Conservation (phyloP, 2,797 vertebrate species). For the Cryptoblepharus egeriae region DNA sequence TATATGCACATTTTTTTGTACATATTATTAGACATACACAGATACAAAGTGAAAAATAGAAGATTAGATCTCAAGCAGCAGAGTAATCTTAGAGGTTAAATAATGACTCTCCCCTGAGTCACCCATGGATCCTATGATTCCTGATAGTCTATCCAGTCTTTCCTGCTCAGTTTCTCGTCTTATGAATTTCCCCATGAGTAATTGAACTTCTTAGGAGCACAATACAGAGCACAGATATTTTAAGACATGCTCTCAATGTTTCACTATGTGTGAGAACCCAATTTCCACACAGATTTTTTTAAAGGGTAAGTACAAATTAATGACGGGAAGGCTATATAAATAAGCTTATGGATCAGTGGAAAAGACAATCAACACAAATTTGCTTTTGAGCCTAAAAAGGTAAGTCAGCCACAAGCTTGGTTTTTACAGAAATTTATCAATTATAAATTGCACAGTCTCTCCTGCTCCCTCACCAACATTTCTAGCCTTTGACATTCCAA, state of each 20-base stretch:
- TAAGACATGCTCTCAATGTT: conserved; percentile 57
- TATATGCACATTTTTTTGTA: conserved; percentile 64
- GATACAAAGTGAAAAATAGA: conserved; percentile 50
- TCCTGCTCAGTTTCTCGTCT: conserved; percentile 59
- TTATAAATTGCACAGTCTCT: background rate
- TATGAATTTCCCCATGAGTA: conserved; percentile 47
- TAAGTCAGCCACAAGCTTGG: background rate
- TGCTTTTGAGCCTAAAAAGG: background rate
- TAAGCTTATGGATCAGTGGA: background rate
- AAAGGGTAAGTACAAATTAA: conserved; percentile 56
- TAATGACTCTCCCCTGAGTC: conserved; percentile 40
- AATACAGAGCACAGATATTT: conserved; percentile 51
- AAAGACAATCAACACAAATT: background rate
- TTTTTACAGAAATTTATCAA: background rate
- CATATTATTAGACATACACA: conserved; percentile 62
- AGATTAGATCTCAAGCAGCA: conserved; percentile 50
- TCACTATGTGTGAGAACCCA: conserved; percentile 35
- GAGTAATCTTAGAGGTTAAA: conserved; percentile 57
- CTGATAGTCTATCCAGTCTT: conserved; percentile 52
- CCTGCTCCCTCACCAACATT: background rate
- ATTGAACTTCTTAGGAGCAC: conserved; percentile 28
- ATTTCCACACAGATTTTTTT: conserved; percentile 60
- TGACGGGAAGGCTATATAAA: background rate
- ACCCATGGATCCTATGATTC: conserved; percentile 49
- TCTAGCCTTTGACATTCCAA: background rate